Evolutionary conservation across 2,797 vertebrate species (phyloP).

Genomic region (Emys orbicularis): DNA sequence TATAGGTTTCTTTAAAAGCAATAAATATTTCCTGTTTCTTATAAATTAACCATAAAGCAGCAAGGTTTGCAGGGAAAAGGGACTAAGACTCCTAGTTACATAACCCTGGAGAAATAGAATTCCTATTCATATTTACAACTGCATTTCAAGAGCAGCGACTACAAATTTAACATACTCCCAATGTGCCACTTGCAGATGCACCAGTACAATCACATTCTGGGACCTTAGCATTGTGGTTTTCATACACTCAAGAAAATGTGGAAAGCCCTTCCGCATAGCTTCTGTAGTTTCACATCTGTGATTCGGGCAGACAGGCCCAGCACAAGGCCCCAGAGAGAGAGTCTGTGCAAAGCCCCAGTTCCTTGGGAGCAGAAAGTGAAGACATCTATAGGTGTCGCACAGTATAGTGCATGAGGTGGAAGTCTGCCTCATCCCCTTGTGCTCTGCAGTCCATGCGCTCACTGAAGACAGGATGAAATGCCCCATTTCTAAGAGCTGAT

Average conservation of each 20-base stretch:
- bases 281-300: conserved; percentile 4
- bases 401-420: conserved; percentile 16
- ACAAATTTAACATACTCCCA: conserved; percentile 56
- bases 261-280: background rate
- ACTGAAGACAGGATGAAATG: conserved; percentile 42
- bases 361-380: conserved; percentile 34
- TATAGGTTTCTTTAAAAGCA: conserved; percentile 82
- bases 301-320: background rate
- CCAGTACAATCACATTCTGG: background rate
- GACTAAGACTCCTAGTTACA: conserved; percentile 60
- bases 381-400: background rate
- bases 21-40: conserved; percentile 83
- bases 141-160: conserved; percentile 45
- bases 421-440: background rate
- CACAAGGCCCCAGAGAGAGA: background rate
- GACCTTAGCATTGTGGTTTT: background rate
- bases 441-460: background rate
- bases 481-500: conserved; percentile 21
- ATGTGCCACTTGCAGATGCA: background rate
- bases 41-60: conserved; percentile 78
- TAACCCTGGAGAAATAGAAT: conserved; percentile 68
- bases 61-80: conserved; percentile 56
- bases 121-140: conserved; percentile 63
- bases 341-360: background rate
- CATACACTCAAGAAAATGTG: background rate